These are phyloP conservation scores for Bergia puertoricense DNA, from an alignment of 92 coral and sea anemone genomes.

Conservation along the genomic window DNA sequence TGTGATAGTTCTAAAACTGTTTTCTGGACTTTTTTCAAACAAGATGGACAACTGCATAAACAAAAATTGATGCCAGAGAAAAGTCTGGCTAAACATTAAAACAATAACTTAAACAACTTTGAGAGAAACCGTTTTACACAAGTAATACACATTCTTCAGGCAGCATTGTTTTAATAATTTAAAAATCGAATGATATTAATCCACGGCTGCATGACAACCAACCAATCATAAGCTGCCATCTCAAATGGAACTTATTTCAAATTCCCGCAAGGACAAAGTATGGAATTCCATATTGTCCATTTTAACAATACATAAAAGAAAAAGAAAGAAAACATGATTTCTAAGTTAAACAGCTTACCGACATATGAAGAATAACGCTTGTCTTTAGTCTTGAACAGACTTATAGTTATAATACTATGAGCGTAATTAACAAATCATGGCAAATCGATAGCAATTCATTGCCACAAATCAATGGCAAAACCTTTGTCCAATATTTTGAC, in stretches of 20 bases:
- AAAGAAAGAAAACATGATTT: background rate
- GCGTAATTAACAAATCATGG: background rate
- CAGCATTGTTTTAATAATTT: background rate
- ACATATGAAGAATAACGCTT: too few relatives aligned
- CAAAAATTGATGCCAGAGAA: background rate
- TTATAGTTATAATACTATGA: background rate
- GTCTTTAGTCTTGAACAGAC: background rate
- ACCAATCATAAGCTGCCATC: constrained; percentile 39
- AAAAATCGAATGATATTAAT: background rate
- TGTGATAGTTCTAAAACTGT: too few relatives aligned
- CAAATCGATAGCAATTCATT: background rate
- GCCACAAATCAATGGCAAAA: background rate
- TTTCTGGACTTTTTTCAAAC: background rate
- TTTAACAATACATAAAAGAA: background rate
- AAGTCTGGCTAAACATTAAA: too few relatives aligned
- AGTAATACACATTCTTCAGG: background rate
- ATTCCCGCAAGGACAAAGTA: background rate
- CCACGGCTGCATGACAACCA: background rate
- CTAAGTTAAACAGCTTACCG: too few relatives aligned
- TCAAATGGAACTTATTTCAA: constrained; percentile 34
- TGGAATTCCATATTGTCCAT: background rate
- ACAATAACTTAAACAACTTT: background rate
- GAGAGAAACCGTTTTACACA: too few relatives aligned
- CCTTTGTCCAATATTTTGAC: background rate
- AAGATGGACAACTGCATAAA: background rate